Evolutionary conservation across 2,888 invertebrate genomes (phyloP), one percentile per base, ranked within the genome.

Genomic region (Tenthredo amoena): DNA sequence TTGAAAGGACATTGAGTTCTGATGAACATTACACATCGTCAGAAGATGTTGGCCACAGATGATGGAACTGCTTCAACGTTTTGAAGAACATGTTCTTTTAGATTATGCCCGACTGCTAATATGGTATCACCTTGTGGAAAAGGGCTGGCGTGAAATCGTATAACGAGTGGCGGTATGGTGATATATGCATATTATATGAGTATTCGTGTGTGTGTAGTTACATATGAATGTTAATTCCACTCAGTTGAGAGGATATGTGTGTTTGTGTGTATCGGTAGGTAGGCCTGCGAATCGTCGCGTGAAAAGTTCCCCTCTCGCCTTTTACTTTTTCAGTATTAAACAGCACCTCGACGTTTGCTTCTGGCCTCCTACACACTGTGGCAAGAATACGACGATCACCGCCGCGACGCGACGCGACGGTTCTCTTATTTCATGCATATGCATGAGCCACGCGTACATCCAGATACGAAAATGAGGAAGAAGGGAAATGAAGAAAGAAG

Each of bases 381-480:
- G 26, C 68, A 68, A 18, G 12, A 55, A n/a, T 55, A 68, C 50
- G 77, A 55, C 31, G 55, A 34, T 76, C 26, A 85, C 86, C 85
- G 72, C 47, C 84, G 77, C 71, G 47, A 71, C 76, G 85, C 86
- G 84, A 86, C 86, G 87, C 87, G 87, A 87, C 87, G 87, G 84
- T 83, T 84, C 81, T 79, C 58, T 86, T 34, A 62, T 55, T 55
- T 85, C 85, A 85, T 88, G 85, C 85, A 88, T 87, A 88, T 87
- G 87, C 87, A 87, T 87, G 87, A 87, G 87, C 77, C 65, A 40
- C 84, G 84, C 85, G 86, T 43, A 55, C 79, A 86, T 72, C 85
- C 55, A 37, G 31, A 84, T 79, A 72, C 21, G 47, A 37, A 18
- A 74, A 77, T 43, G 83, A 82, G 47, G 26, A 81, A 34, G 34